Evolutionary conservation across 1,140 invertebrate species (phyloP).

Genomic region (Brachystomella parvula): DNA sequence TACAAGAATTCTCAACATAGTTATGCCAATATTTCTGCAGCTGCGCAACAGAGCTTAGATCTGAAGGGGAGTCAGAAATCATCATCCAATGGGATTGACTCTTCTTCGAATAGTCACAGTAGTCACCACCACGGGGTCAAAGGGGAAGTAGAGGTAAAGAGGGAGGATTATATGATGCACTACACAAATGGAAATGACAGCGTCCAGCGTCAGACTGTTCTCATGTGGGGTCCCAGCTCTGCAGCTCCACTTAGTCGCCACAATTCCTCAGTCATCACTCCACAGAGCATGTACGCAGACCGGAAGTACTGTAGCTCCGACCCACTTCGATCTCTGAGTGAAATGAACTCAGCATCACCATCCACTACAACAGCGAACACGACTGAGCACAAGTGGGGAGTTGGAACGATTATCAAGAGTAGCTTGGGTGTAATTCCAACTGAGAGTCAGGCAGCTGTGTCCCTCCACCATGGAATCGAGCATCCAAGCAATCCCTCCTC

Average conservation of each 20-base stretch:
- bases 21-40: constrained; percentile 28
- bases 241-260: background rate
- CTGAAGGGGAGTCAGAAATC: background rate
- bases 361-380: constrained; percentile 2
- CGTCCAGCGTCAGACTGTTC: constrained; percentile 41
- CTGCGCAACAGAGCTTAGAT: constrained; percentile 10
- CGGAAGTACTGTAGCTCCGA: constrained; percentile 13
- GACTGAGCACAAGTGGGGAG: constrained; percentile 26
- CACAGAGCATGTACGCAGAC: constrained; percentile 20
- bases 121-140: background rate
- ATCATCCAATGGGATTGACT: constrained; percentile 2
- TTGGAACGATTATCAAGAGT: constrained; percentile 28
- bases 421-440: constrained; percentile 18
- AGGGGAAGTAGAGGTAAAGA: background rate
- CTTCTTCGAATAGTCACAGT: background rate
- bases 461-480: background rate
- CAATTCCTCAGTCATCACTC: constrained; percentile 29
- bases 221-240: constrained; percentile 41
- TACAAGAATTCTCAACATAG: constrained; percentile 26
- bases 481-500: background rate
- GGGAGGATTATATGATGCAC: constrained; percentile 25
- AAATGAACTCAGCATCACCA: constrained; percentile 24
- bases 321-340: constrained; percentile 19
- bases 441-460: background rate
- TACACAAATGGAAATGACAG: constrained; percentile 32